phyloP scores from a whole-genome alignment of 2,113 vertebrate genomes.

The Picathartes gymnocephalus region DNA sequence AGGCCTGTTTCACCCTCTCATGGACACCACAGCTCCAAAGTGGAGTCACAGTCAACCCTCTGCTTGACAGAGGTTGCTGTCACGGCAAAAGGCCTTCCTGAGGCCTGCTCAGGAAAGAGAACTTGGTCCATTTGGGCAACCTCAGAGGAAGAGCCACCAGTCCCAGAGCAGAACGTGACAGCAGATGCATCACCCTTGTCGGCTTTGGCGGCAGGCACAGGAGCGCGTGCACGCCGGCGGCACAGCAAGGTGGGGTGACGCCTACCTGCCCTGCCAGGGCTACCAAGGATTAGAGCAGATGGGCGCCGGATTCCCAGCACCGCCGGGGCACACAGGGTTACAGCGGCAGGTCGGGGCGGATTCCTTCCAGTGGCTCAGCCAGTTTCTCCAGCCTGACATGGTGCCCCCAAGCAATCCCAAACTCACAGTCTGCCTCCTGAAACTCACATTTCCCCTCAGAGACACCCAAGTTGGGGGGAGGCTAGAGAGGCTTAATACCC shows the following conservation, averaged over 20 bases:
- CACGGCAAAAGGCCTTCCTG: neutral
- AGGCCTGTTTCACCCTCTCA: neutral
- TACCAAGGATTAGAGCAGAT: neutral
- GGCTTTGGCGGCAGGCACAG: neutral
- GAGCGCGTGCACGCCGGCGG: accelerated
- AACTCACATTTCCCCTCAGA: neutral
- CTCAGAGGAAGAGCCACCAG: neutral
- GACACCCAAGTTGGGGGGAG: neutral
- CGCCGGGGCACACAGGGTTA: neutral
- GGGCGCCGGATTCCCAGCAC: neutral
- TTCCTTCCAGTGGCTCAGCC: conserved; percentile 22
- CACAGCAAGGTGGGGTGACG: neutral
- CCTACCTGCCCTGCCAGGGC: neutral
- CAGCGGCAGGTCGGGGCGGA: neutral
- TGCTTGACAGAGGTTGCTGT: neutral
- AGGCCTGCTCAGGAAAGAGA: neutral
- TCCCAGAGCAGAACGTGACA: neutral
- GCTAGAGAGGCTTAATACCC: neutral
- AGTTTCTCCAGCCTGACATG: conserved; percentile 6
- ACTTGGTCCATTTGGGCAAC: neutral
- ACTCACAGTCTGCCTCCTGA: neutral
- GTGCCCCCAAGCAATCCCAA: conserved; percentile 2
- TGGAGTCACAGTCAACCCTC: neutral
- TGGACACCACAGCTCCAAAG: accelerated
- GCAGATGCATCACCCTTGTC: accelerated